Base-by-base conservation (phyloP, 1,140 invertebrate species). In the Neuroterus valhalla region DNA sequence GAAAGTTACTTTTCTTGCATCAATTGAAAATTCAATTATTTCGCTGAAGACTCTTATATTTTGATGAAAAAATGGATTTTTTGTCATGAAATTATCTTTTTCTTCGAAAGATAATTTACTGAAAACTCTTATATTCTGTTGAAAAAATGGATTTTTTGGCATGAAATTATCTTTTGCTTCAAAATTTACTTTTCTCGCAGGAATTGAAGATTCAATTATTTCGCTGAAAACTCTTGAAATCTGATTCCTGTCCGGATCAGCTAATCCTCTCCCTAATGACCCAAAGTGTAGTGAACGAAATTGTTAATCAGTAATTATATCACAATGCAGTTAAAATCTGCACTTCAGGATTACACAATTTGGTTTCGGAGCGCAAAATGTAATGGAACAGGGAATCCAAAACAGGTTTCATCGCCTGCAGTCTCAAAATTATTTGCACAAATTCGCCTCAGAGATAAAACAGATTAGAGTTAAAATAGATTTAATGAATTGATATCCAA, bases 221-320 rank as follows among this genome's bases (percentile, higher is more conserved):
- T n/a, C n/a, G n/a, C n/a, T n/a, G n/a, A n/a, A n/a, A n/a, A n/a
- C n/a, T n/a, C 31, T 52, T 52, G 3, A 17, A 42, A 45, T 23
- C 43, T 52, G n/a, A 50, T 52, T 8, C 12, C 11, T 12, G n/a
- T 42, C 45, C 45, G 66, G 1, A 45, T 6, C 31, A 42, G 68
- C 23, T 66, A 42, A 71, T 48, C 31, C 17, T 19, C 72, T n/a
- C 45, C 26, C 55, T 78, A 72, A 78, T 75, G 68, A 76, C 75
- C 45, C 67, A 48, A 14, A 67, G 23, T 71, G 70, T 42, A 68
- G 45, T 67, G 72, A 74, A 75, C 68, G 71, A 78, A 73, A 70
- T 75, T 68, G 44, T 71, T 78, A 78, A 72, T 73, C 70, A 70
- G 38, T 78, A 78, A 78, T 78, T 73, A 78, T 70, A 74, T 78